Conservation (phyloP, 2,888 invertebrate species). For the Tipula unca region DNA sequence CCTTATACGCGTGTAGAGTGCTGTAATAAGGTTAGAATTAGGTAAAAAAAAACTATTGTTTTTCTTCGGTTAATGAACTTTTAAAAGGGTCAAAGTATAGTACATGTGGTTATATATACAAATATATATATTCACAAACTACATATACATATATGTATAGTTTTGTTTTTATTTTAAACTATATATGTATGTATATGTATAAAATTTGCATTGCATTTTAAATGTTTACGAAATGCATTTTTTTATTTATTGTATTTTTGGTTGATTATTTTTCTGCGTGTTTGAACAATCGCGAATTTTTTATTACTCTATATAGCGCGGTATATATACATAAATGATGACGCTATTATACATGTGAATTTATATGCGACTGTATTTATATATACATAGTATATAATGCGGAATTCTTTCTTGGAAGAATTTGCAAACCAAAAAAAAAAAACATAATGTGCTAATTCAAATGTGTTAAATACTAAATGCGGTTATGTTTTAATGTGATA, state of each 20-base stretch:
- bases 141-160: not conserved
- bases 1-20: not conserved
- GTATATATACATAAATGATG: not conserved
- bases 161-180: not conserved
- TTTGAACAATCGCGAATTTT: not conserved
- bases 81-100: not conserved
- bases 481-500: not conserved
- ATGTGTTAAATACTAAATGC: slow-evolving; percentile 8
- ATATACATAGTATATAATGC: not conserved
- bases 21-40: not conserved
- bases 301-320: not conserved
- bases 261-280: not conserved
- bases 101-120: not conserved
- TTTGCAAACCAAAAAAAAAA: not conserved
- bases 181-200: no score
- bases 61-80: not conserved
- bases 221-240: not conserved
- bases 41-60: not conserved
- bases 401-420: slow-evolving; percentile 8
- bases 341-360: not conserved
- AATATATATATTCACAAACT: not conserved
- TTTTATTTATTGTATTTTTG: not conserved
- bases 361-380: not conserved
- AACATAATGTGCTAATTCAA: not conserved
- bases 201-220: not conserved